phyloP scores from a whole-genome alignment of 2,888 invertebrate genomes.

The Calliphora vomitoria region DNA sequence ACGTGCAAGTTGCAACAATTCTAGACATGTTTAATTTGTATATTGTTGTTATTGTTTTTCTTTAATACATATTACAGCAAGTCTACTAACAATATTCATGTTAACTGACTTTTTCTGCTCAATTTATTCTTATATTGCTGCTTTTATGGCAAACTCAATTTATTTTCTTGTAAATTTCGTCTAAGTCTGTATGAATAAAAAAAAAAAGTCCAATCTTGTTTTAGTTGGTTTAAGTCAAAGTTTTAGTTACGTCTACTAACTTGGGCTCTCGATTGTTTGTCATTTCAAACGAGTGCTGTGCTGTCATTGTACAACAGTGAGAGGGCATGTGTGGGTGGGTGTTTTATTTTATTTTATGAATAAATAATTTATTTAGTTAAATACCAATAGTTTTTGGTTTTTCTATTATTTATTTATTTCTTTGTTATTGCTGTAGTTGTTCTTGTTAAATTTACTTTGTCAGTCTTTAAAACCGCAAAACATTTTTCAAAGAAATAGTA shows the following conservation, averaged over 20 bases:
- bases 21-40: background rate
- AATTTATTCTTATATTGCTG: conserved; percentile 1
- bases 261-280: conserved; percentile 1
- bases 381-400: conserved; percentile 16
- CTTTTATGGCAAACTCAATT: conserved; percentile 5
- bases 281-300: background rate
- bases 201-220: conserved; percentile 12
- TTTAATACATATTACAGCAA: background rate
- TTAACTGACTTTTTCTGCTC: background rate
- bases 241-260: conserved; percentile 18
- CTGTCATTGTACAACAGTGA: background rate
- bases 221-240: conserved; percentile 7
- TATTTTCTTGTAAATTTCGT: conserved; percentile 26
- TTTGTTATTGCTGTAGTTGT: conserved; percentile 16
- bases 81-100: conserved; percentile 18
- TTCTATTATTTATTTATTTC: conserved; percentile 14
- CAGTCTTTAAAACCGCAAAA: conserved; percentile 39
- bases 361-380: conserved; percentile 28
- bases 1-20: background rate
- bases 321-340: conserved; percentile 4
- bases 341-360: conserved; percentile 24
- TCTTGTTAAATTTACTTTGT: conserved; percentile 43
- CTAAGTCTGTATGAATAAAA: background rate
- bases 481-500: conserved; percentile 36
- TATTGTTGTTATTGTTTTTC: background rate